Evolutionary conservation across 2,888 invertebrate species (phyloP).

Genomic region (Icerya purchasi): DNA sequence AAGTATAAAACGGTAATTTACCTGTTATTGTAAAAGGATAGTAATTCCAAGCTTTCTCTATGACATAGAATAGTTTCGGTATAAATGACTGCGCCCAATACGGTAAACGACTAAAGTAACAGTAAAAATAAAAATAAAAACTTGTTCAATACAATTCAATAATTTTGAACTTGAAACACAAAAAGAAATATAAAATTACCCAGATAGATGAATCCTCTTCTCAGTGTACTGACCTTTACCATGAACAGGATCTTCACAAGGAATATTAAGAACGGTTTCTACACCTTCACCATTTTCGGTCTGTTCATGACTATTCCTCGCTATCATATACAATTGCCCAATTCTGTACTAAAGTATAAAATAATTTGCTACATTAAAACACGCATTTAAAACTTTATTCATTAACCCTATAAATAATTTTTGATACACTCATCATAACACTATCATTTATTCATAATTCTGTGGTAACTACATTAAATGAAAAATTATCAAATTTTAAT

Average conservation of each 20-base stretch:
- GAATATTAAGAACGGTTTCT: slow-evolving; percentile 65
- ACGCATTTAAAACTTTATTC: no score
- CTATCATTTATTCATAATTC: no score
- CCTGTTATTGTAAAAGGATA: slow-evolving; percentile 76
- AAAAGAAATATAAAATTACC: slow-evolving; percentile 33
- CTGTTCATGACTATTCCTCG: slow-evolving; percentile 77
- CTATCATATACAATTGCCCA: slow-evolving; percentile 87
- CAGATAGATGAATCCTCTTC: slow-evolving; percentile 71
- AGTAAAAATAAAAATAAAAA: background rate
- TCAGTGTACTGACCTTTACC: slow-evolving; percentile 76
- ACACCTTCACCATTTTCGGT: slow-evolving; percentile 77
- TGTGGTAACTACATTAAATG: no score
- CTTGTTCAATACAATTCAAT: slow-evolving; percentile 9
- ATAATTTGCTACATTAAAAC: no score
- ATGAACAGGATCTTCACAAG: slow-evolving; percentile 53
- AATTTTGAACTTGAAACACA: slow-evolving; percentile 5
- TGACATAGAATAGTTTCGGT: slow-evolving; percentile 77
- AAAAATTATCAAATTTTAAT: no score
- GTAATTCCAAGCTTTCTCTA: slow-evolving; percentile 87
- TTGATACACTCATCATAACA: no score
- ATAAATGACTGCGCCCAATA: slow-evolving; percentile 72
- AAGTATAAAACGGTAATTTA: slow-evolving; percentile 24
- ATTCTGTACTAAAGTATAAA: slow-evolving; percentile 49
- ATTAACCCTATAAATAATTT: no score
- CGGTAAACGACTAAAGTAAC: slow-evolving; percentile 53